Evolutionary conservation across 2,113 vertebrate genomes (phyloP).

Genomic region (Xiphophorus maculatus): DNA sequence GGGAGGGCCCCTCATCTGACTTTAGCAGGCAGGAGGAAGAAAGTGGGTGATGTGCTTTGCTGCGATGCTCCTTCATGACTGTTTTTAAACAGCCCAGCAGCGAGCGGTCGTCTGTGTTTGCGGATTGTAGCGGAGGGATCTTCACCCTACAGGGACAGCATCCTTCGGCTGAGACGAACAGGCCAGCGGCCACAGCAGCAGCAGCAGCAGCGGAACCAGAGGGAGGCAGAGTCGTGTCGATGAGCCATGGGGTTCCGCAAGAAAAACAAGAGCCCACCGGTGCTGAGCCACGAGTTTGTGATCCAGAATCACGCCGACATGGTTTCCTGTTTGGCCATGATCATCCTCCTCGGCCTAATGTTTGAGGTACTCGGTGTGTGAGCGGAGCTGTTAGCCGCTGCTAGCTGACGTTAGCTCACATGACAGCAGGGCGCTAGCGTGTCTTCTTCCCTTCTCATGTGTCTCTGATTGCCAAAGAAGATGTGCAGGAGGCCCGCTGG

Average conservation of each 20-base stretch:
- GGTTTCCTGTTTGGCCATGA: conserved; percentile 76
- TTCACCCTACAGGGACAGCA: background rate
- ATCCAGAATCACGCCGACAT: conserved; percentile 83
- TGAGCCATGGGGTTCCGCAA: conserved; percentile 80
- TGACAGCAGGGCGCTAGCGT: conserved; percentile 34
- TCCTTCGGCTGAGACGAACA: conserved; percentile 21
- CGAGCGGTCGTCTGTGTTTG: conserved; percentile 20
- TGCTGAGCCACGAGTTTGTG: conserved; percentile 84
- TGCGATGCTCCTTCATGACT: conserved; percentile 58
- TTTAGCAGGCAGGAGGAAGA: conserved; percentile 41
- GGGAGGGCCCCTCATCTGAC: conserved; percentile 67
- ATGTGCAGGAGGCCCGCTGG: conserved; percentile 53
- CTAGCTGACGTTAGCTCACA: conserved; percentile 51
- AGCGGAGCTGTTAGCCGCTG: conserved; percentile 41
- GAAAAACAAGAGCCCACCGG: conserved; percentile 80
- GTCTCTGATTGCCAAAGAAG: conserved; percentile 56
- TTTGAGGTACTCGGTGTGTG: conserved; percentile 77
- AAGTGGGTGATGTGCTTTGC: conserved; percentile 58
- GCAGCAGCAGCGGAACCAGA: conserved; percentile 15
- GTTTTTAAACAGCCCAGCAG: conserved; percentile 50
- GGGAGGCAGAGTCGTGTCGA: conserved; percentile 25
- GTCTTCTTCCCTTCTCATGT: conserved; percentile 58
- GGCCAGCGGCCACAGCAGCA: conserved; percentile 19
- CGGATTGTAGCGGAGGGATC: conserved; percentile 30
- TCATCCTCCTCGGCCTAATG: conserved; percentile 77